Conservation (phyloP, 2,113 vertebrate species). For the Spizaetus ornatus region DNA sequence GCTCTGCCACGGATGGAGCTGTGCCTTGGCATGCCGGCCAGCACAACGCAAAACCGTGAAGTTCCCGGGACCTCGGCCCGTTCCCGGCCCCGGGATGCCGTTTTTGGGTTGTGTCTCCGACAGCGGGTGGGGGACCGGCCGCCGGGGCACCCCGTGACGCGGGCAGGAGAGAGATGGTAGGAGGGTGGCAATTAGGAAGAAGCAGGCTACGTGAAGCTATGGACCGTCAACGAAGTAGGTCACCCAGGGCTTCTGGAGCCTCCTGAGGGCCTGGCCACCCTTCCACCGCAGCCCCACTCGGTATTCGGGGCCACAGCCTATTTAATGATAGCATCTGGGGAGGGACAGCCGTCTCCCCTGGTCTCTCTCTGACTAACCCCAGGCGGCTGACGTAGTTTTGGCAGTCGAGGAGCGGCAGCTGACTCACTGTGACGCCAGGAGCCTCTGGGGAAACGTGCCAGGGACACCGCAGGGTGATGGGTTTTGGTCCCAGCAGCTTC, state of each 20-base stretch:
- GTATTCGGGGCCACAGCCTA: not conserved
- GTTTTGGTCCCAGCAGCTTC: not conserved
- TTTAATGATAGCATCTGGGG: not conserved
- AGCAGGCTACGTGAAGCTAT: not conserved
- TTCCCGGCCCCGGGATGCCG: not conserved
- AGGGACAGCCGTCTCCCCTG: not conserved
- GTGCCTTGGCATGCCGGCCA: not conserved
- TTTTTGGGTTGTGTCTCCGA: fast-evolving
- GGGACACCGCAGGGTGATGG: not conserved
- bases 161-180: not conserved
- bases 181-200: not conserved
- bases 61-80: fast-evolving
- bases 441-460: not conserved
- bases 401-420: not conserved
- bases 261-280: not conserved
- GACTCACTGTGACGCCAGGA: not conserved
- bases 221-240: not conserved
- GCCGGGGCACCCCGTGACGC: not conserved
- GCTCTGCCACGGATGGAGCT: not conserved
- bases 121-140: fast-evolving
- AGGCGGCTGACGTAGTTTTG: not conserved
- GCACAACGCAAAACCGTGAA: not conserved
- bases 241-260: not conserved
- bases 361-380: not conserved
- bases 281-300: not conserved